Evolutionary conservation across 2,797 vertebrate genomes (phyloP).

Genomic region (Chanos chanos): DNA sequence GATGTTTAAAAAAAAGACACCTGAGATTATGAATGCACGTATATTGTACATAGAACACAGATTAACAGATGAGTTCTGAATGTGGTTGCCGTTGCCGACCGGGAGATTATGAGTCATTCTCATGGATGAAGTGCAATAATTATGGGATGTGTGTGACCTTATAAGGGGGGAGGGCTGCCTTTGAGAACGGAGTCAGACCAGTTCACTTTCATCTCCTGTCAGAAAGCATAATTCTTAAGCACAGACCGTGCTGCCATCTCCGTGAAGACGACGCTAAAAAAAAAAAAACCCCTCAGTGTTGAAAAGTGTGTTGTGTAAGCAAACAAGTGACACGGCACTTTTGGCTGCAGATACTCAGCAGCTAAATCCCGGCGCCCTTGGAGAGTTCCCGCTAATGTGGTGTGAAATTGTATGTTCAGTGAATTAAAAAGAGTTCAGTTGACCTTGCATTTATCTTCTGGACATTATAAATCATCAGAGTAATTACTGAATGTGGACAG

Average conservation of each 20-base stretch:
- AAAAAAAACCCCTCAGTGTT: slow-evolving; percentile 22
- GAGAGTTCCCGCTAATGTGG: slow-evolving; percentile 45
- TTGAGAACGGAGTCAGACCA: no score
- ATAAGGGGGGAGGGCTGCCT: no score
- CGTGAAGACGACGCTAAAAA: no score
- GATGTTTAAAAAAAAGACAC: neutral
- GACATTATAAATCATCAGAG: slow-evolving; percentile 53
- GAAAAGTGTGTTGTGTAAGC: slow-evolving; percentile 25
- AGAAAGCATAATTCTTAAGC: no score
- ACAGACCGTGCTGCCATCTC: no score
- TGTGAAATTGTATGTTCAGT: slow-evolving; percentile 49
- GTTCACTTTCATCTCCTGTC: no score
- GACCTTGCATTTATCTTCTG: slow-evolving; percentile 49
- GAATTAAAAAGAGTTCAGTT: slow-evolving; percentile 30
- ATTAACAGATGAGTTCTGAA: no score
- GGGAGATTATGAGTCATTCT: no score
- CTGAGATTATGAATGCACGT: neutral
- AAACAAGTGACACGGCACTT: slow-evolving; percentile 41
- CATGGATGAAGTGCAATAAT: no score
- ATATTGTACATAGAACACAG: no score
- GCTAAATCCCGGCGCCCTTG: slow-evolving; percentile 34
- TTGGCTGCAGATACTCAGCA: slow-evolving; percentile 39
- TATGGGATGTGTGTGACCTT: no score
- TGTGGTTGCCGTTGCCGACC: no score
- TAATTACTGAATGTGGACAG: slow-evolving; percentile 40